These are phyloP conservation scores for Eretmochelys imbricata DNA, from an alignment of 2,113 vertebrate genomes.

Conservation along the genomic window DNA sequence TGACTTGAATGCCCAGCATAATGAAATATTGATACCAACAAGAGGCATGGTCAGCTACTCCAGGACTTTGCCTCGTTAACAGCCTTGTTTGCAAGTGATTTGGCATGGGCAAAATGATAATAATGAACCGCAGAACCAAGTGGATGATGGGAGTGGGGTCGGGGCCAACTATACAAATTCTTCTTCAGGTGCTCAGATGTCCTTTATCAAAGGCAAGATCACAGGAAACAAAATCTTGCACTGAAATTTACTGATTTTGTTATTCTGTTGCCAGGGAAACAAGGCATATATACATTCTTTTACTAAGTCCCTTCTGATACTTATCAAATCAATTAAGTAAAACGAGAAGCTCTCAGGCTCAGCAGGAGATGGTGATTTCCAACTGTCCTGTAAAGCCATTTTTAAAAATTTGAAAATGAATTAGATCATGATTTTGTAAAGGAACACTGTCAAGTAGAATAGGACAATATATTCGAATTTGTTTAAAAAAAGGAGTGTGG, in stretches of 20 bases:
- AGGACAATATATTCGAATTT: not conserved
- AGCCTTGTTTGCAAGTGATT: not conserved
- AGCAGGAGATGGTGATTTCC: not conserved
- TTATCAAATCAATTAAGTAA: constrained; percentile 12
- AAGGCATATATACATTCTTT: not conserved
- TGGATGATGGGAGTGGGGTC: not conserved
- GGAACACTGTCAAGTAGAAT: not conserved
- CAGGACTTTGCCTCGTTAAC: not conserved
- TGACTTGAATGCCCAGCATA: not conserved
- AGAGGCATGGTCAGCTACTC: not conserved
- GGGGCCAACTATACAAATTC: not conserved
- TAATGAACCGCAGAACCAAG: not conserved
- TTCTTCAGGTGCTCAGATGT: not conserved
- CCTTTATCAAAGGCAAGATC: not conserved
- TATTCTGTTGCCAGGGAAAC: not conserved
- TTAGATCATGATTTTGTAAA: constrained; percentile 15
- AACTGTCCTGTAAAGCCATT: not conserved
- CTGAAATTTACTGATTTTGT: not conserved
- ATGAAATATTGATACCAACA: not conserved
- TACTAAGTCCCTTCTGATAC: not conserved
- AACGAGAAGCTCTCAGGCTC: constrained; percentile 2
- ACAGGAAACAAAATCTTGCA: not conserved
- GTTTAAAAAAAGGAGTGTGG: not conserved
- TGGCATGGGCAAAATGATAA: not conserved
- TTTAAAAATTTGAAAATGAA: constrained; percentile 8